A percentile compares a stretch with the other conserved stretches of the same genome.
Evolutionary conservation across 2,888 invertebrate genomes (phyloP).

Genomic region (Slavum lentiscoides): DNA sequence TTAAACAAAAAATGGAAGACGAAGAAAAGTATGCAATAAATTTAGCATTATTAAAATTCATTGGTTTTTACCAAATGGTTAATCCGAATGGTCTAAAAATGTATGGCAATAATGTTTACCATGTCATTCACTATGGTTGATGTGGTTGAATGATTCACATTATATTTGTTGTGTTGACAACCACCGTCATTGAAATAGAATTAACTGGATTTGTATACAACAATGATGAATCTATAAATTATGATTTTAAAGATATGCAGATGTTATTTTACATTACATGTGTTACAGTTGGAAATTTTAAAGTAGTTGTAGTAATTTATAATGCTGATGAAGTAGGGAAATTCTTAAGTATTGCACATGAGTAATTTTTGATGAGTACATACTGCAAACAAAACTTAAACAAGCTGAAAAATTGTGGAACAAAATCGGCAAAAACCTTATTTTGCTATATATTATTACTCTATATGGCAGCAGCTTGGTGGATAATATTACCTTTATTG

Average conservation of each 20-base stretch:
- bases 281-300: background rate
- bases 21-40: background rate
- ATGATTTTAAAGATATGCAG: background rate
- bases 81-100: constrained; percentile 9
- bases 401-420: background rate
- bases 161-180: background rate
- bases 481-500: background rate
- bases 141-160: no score
- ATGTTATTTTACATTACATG: constrained; percentile 3
- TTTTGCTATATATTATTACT: constrained; percentile 1
- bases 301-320: background rate
- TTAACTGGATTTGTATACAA: background rate
- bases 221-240: background rate
- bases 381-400: background rate
- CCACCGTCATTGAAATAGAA: background rate
- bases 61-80: constrained; percentile 12
- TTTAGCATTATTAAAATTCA: background rate
- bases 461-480: background rate
- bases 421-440: background rate
- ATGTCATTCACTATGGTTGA: no score
- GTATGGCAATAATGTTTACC: background rate
- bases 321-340: background rate
- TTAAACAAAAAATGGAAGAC: background rate
- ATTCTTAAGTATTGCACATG: constrained; percentile 1
- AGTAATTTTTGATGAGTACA: background rate